A percentile compares a stretch with the other conserved stretches of the same genome.
phyloP scores from a whole-genome alignment of 30 jellyfish, hydroid and myxozoan species.

The Thelohanellus kitauei region DNA sequence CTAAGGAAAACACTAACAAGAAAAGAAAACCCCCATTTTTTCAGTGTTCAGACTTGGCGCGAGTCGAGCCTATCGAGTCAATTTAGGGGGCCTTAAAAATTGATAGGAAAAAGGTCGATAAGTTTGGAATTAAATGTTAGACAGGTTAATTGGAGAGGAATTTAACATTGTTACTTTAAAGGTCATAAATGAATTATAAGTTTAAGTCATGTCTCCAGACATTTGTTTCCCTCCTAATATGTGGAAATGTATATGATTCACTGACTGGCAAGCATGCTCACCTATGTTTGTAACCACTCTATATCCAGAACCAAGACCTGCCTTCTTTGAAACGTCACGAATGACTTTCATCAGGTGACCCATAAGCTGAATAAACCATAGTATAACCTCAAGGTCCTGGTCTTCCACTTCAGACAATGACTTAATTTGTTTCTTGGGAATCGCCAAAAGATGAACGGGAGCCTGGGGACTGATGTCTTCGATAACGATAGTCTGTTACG shows the following conservation, averaged over 20 bases:
- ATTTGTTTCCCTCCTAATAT: conserved; percentile 78
- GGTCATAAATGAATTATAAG: too few species aligned
- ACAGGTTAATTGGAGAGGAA: too few species aligned
- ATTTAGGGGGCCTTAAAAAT: too few species aligned
- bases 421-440: conserved; percentile 46
- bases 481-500: conserved; percentile 31
- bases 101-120: too few species aligned
- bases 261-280: conserved; percentile 74
- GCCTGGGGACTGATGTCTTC: conserved; percentile 78
- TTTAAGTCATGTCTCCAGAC: too few species aligned
- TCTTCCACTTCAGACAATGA: conserved; percentile 14
- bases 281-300: conserved; percentile 78
- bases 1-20: too few species aligned
- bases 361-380: conserved; percentile 9
- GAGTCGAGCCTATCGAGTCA: too few species aligned
- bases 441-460: conserved; percentile 63
- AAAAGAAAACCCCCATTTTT: too few species aligned
- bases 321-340: conserved; percentile 22
- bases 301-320: conserved; percentile 37
- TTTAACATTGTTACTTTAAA: too few species aligned
- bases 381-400: conserved; percentile 8
- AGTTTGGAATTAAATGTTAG: too few species aligned
- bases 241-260: conserved; percentile 58
- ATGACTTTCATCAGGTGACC: conserved; percentile 55
- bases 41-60: too few species aligned